Evolutionary conservation across 2,888 invertebrate genomes (phyloP).

Genomic region (Monochamus alternatus): DNA sequence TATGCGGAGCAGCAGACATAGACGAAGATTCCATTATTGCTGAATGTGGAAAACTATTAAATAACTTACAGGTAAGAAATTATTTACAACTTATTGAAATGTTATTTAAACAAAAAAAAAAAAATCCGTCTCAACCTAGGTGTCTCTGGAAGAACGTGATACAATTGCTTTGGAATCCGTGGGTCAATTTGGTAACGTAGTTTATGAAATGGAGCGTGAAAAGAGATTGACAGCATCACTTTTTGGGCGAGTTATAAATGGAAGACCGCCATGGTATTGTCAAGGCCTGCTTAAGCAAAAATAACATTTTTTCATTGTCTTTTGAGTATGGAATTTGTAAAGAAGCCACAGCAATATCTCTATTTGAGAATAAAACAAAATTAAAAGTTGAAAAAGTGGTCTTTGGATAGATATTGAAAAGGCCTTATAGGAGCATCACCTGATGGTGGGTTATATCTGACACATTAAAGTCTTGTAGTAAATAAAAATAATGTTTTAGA

Average conservation of each 20-base stretch:
- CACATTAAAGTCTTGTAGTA: too few relatives aligned
- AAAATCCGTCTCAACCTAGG: too few relatives aligned
- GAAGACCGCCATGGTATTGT: not conserved
- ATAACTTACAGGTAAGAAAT: not conserved
- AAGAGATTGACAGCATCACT: not conserved
- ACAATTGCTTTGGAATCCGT: too few relatives aligned
- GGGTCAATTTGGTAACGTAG: not conserved
- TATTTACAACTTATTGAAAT: not conserved
- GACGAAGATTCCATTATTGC: not conserved
- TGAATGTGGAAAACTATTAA: not conserved
- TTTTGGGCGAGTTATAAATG: not conserved
- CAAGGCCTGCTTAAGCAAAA: too few relatives aligned
- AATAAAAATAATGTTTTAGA: too few relatives aligned
- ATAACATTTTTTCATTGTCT: too few relatives aligned
- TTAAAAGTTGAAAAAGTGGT: too few relatives aligned
- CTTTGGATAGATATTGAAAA: not conserved
- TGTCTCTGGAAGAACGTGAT: too few relatives aligned
- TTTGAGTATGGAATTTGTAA: too few relatives aligned
- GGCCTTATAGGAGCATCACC: not conserved
- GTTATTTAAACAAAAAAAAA: too few relatives aligned
- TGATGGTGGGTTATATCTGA: not conserved
- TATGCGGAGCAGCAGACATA: not conserved
- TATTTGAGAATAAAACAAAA: too few relatives aligned
- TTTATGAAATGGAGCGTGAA: not conserved
- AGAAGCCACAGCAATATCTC: too few relatives aligned